Base-by-base conservation (phyloP, 2,888 invertebrate species). In the Oxytorus armatus region DNA sequence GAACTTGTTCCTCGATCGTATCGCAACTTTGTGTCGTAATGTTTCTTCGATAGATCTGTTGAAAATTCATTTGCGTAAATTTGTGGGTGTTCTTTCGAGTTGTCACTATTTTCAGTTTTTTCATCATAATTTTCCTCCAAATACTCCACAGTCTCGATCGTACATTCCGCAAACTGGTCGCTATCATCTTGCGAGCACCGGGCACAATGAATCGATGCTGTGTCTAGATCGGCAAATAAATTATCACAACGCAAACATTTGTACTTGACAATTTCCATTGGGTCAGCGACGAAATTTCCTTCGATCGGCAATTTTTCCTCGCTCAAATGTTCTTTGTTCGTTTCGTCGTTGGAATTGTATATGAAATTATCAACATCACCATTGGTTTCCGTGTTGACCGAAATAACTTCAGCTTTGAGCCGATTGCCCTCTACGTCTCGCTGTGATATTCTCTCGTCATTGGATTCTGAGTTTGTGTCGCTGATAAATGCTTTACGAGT, bases 231-330 rank as follows among this genome's bases (percentile, higher is more conserved):
- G 0, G 70, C 11, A 33, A 85, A 85, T 69, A 72, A 51, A 25
- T 74, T 68, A 16, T 81, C 55, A 25, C 85, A 85, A 11, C 69
- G 82, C 39, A 82, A 79, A 79, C 85, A 85, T 65, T 84, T 85
- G 77, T 85, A 85, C 36, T 61, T 84, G 36, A 81, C 42, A 8
- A 61, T 63, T 29, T 75, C 74, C 14, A 61, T 39, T 7, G 77
- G 72, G 14, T 81, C 79, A 3, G 79, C 33, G 3, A 1, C 21
- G 0, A 3, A 21, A 33, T 7, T 3, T 0, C 14, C 23, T 21
- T 33, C 65, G 18, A 29, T 18, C 0, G 11, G 42, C 47, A 66
- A 55, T 44, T 76, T 61, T 29, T 70, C 57, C 1, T 73, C 77
- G 11, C 44, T 39, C 0, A 14, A 29, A 21, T 23, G 47, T 14